phyloP scores from a whole-genome alignment of 2,797 vertebrate species.

The Chanos chanos region DNA sequence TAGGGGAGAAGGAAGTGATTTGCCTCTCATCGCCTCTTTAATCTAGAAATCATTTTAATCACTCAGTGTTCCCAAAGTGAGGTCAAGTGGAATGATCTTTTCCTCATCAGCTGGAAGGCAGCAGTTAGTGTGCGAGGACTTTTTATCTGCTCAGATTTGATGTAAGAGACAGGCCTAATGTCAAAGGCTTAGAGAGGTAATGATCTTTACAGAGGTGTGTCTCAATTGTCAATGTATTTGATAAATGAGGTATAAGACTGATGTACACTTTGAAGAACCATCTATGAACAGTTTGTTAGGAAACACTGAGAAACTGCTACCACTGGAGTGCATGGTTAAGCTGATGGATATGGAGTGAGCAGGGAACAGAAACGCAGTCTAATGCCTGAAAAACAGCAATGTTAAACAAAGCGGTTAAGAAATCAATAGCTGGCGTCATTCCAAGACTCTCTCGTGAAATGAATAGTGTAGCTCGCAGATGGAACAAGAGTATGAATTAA shows the following conservation, averaged over 20 bases:
- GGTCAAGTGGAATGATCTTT: conserved; percentile 4
- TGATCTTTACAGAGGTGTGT: too few species aligned
- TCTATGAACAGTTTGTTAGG: not conserved
- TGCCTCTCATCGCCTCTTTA: not conserved
- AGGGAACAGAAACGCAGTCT: too few species aligned
- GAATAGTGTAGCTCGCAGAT: too few species aligned
- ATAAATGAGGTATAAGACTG: not conserved
- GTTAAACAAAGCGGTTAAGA: too few species aligned
- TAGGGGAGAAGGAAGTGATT: not conserved
- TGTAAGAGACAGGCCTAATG: not conserved
- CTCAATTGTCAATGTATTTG: conserved; percentile 12
- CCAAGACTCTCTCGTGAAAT: too few species aligned
- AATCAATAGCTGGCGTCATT: too few species aligned
- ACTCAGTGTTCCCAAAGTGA: not conserved
- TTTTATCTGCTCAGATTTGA: not conserved
- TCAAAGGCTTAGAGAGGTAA: not conserved
- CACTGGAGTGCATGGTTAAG: too few species aligned
- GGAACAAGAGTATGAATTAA: too few species aligned
- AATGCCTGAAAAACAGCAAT: too few species aligned
- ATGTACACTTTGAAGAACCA: conserved; percentile 3
- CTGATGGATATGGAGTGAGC: too few species aligned
- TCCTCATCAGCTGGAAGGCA: not conserved
- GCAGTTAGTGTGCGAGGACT: conserved; percentile 7
- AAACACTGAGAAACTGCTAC: too few species aligned
- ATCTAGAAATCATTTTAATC: not conserved